A percentile compares a stretch with the other conserved stretches of the same genome.
Evolutionary conservation across 2,888 invertebrate genomes (phyloP).

Genomic region (Iphiclides podalirius): DNA sequence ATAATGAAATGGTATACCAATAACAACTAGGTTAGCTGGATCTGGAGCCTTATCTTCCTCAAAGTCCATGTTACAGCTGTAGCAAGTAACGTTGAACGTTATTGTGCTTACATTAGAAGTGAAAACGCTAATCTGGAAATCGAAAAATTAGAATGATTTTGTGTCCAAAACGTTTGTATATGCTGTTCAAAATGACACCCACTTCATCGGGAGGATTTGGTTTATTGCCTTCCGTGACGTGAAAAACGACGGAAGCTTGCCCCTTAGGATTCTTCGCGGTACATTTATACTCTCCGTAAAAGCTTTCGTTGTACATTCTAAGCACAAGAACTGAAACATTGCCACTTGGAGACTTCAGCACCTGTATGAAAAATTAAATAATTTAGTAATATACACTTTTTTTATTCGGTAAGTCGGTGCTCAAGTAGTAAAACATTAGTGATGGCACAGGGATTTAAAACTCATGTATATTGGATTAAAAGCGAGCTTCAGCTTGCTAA

Average conservation of each 20-base stretch:
- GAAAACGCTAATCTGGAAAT: constrained; percentile 43
- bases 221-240: constrained; percentile 59
- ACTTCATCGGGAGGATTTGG: constrained; percentile 62
- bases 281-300: constrained; percentile 62
- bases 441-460: too few relatives aligned
- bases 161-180: too few relatives aligned
- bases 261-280: constrained; percentile 56
- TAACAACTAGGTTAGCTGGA: constrained; percentile 53
- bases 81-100: constrained; percentile 60
- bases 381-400: too few relatives aligned
- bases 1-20: too few relatives aligned
- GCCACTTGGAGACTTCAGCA: constrained; percentile 50
- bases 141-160: too few relatives aligned
- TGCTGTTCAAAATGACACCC: constrained; percentile 31
- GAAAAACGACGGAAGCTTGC: constrained; percentile 51
- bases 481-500: too few relatives aligned
- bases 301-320: constrained; percentile 47
- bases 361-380: constrained; percentile 37
- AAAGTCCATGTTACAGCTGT: constrained; percentile 44
- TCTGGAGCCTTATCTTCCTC: constrained; percentile 44
- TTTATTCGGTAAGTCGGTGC: too few relatives aligned
- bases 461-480: too few relatives aligned
- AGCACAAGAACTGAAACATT: constrained; percentile 54
- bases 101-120: constrained; percentile 41
- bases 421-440: too few relatives aligned